These are phyloP conservation scores for Phthorimaea operculella DNA, from an alignment of 1,140 invertebrate species.

Conservation along the genomic window DNA sequence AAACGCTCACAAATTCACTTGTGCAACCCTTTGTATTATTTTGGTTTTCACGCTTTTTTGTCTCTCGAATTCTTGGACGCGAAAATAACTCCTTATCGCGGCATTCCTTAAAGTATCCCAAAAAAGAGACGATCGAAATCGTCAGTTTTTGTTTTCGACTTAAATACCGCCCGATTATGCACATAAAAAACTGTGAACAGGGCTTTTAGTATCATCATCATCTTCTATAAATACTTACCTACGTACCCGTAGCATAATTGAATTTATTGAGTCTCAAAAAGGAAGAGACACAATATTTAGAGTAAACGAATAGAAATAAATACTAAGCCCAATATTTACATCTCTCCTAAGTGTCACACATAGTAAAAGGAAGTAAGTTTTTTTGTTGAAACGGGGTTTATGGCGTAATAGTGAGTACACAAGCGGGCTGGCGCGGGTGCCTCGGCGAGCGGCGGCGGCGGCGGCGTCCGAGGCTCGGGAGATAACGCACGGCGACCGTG, in stretches of 20 bases:
- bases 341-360: too few species aligned
- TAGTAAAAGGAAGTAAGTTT: too few species aligned
- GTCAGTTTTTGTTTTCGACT: slow-evolving; percentile 51
- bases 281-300: too few species aligned
- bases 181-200: too few species aligned
- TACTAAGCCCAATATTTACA: too few species aligned
- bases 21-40: slow-evolving; percentile 64
- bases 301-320: too few species aligned
- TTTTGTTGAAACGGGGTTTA: too few species aligned
- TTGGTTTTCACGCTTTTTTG: slow-evolving; percentile 67
- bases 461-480: slow-evolving; percentile 25
- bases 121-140: slow-evolving; percentile 52
- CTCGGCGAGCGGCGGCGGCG: slow-evolving; percentile 12
- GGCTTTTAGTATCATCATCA: background rate
- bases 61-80: slow-evolving; percentile 59
- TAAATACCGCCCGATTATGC: slow-evolving; percentile 37
- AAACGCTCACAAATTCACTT: slow-evolving; percentile 67
- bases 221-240: too few species aligned
- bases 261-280: too few species aligned
- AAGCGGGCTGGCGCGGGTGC: too few species aligned
- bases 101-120: slow-evolving; percentile 58
- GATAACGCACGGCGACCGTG: slow-evolving; percentile 36
- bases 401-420: too few species aligned
- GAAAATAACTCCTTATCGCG: slow-evolving; percentile 66
- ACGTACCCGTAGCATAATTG: too few species aligned